phyloP scores from a whole-genome alignment of 2,797 vertebrate genomes.

The Crocodylus rhombifer region DNA sequence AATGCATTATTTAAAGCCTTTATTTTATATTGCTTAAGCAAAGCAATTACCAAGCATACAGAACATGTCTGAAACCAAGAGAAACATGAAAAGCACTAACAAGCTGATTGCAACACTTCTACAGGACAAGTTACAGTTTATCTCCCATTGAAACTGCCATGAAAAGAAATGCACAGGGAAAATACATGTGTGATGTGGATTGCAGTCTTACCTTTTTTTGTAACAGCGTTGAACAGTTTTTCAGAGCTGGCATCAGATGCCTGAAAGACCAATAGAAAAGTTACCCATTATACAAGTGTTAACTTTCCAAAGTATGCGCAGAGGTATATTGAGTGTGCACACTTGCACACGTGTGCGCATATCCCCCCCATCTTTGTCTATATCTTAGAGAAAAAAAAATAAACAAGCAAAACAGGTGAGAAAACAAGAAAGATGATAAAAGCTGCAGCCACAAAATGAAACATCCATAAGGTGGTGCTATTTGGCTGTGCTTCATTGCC shows the following conservation, averaged over 20 bases:
- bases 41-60: slow-evolving; percentile 65
- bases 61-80: slow-evolving; percentile 66
- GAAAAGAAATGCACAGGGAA: slow-evolving; percentile 33
- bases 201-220: slow-evolving; percentile 92
- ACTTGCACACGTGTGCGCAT: not conserved
- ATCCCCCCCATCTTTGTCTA: not conserved
- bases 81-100: slow-evolving; percentile 73
- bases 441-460: slow-evolving; percentile 32
- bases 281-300: slow-evolving; percentile 45
- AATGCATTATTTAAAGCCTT: slow-evolving; percentile 69
- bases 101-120: slow-evolving; percentile 66
- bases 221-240: slow-evolving; percentile 94
- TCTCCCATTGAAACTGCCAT: slow-evolving; percentile 60
- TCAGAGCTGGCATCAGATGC: slow-evolving; percentile 96
- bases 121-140: slow-evolving; percentile 61
- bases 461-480: slow-evolving; percentile 90
- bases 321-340: not conserved
- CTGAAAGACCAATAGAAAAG: slow-evolving; percentile 80
- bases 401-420: slow-evolving; percentile 60
- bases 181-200: slow-evolving; percentile 16
- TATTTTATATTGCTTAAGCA: slow-evolving; percentile 68
- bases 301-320: slow-evolving; percentile 7
- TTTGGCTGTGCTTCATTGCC: slow-evolving; percentile 78
- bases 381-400: slow-evolving; percentile 54
- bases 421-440: not conserved